Percentiles rank a stretch among this genome's conserved stretches.
These are phyloP conservation scores for Hermetia illucens DNA, from an alignment of 1,140 invertebrate genomes.

Conservation along the genomic window DNA sequence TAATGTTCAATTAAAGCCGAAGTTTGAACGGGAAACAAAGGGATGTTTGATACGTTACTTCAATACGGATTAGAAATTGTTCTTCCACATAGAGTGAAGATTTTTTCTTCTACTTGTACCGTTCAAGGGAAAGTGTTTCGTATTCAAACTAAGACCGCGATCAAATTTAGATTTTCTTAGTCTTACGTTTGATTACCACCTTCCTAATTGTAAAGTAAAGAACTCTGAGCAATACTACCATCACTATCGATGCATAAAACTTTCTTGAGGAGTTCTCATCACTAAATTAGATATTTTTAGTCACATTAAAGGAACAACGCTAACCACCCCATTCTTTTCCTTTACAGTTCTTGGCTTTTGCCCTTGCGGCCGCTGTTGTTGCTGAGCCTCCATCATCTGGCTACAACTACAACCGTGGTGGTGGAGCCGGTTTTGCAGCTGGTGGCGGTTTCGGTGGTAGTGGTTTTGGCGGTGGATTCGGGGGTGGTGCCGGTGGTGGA, in stretches of 20 bases:
- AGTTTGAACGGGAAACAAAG: too few relatives aligned
- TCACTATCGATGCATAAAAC: not conserved
- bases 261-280: not conserved
- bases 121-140: too few relatives aligned
- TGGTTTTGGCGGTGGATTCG: conserved; percentile 30
- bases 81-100: too few relatives aligned
- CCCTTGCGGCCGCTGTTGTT: conserved; percentile 40
- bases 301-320: not conserved
- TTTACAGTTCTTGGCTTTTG: conserved; percentile 48
- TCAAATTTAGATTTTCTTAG: not conserved
- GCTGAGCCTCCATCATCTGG: conserved; percentile 47
- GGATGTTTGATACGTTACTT: too few relatives aligned
- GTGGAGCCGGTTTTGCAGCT: conserved; percentile 18
- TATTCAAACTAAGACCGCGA: conserved; percentile 4
- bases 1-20: too few relatives aligned
- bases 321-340: conserved; percentile 11
- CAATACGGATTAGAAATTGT: too few relatives aligned
- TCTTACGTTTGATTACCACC: not conserved
- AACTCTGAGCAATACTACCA: not conserved
- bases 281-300: not conserved
- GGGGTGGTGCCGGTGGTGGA: conserved; percentile 30
- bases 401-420: conserved; percentile 47
- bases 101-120: too few relatives aligned
- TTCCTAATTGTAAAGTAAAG: not conserved
- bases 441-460: conserved; percentile 16